These are phyloP conservation scores for Danio jaintianensis DNA, from an alignment of 2,797 vertebrate genomes.

Conservation along the genomic window DNA sequence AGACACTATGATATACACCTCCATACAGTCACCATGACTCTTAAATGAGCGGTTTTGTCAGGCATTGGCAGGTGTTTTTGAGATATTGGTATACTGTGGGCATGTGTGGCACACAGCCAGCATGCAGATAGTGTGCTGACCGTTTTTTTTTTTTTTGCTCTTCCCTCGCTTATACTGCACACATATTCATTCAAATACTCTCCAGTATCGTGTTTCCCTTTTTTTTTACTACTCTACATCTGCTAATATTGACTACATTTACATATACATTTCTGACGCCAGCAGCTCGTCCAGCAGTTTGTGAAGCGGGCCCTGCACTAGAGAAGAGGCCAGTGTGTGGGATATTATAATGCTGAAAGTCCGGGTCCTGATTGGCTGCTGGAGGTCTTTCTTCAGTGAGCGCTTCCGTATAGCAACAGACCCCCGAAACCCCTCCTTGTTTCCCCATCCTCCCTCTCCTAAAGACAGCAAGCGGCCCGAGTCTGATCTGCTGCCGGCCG, in stretches of 20 bases:
- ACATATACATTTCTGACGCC: not conserved
- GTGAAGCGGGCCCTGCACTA: conserved; percentile 50
- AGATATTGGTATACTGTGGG: conserved; percentile 15
- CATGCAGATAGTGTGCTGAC: conserved; percentile 39
- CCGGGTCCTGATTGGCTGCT: conserved; percentile 74
- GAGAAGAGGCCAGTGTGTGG: conserved; percentile 74
- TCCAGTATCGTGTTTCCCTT: conserved; percentile 8
- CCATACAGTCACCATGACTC: not conserved
- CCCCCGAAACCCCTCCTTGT: conserved; percentile 62
- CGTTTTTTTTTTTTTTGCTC: conserved; percentile 31
- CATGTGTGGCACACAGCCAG: conserved; percentile 25
- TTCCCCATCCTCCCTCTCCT: conserved; percentile 48
- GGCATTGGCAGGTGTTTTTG: conserved; percentile 9
- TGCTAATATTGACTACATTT: not conserved
- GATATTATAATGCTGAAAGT: conserved; percentile 79
- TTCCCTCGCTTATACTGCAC: conserved; percentile 25
- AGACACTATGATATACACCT: not conserved
- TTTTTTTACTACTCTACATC: not conserved
- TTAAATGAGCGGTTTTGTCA: not conserved
- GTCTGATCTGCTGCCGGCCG: conserved; percentile 24
- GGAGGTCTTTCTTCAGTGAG: conserved; percentile 74
- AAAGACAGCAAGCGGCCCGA: conserved; percentile 50
- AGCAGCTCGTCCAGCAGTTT: not conserved
- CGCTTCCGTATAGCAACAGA: conserved; percentile 85
- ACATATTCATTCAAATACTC: conserved; percentile 37